Evolutionary conservation across 2,797 vertebrate genomes (phyloP), one percentile per base, ranked within the genome.

Genomic region (Ptychadena robeensis): DNA sequence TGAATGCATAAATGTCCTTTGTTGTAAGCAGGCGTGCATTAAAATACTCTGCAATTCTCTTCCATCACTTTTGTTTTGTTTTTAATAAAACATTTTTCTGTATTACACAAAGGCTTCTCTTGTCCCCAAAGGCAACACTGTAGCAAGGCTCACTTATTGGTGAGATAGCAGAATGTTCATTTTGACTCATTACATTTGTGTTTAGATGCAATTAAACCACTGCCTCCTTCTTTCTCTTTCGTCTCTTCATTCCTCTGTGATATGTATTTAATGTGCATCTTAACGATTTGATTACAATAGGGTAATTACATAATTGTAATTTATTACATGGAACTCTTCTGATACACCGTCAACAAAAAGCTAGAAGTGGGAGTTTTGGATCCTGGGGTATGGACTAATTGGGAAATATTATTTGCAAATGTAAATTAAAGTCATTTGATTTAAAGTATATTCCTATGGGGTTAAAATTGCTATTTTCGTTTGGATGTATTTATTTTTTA

Each of bases 211-310:
- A 91, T 91, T 89, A 89, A 85, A 70, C 71, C 78, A 83, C 38
- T 81, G 37, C 83, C 87, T 90, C 80, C 86, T 88, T 83, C 86
- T 77, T 0, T 88, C 86, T 91, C 31, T 0, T 71, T 90, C 87
- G 80, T 89, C 59, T 89, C 90, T 90, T 90, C 87, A 90, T 90
- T 90, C 78, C 57, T 89, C 89, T 88, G 87, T 93, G 92, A 94
- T 92, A 92, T 73, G 38, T 93, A 90, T 93, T 94, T 94, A 92
- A 93, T 92, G 90, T 89, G 90, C 90, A 91, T 91, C 90, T 92
- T 93, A 94, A 94, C 94, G 92, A 94, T 93, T 93, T 93, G 92
- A 94, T 94, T 94, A 93, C 92, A 93, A 91, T 91, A 85, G 89
- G 37, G 1, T 93, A 94, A 94, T 94, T 93, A 90, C 89, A 92